phyloP scores from a whole-genome alignment of 1,140 invertebrate genomes.

The Sminthurinus signatus region DNA sequence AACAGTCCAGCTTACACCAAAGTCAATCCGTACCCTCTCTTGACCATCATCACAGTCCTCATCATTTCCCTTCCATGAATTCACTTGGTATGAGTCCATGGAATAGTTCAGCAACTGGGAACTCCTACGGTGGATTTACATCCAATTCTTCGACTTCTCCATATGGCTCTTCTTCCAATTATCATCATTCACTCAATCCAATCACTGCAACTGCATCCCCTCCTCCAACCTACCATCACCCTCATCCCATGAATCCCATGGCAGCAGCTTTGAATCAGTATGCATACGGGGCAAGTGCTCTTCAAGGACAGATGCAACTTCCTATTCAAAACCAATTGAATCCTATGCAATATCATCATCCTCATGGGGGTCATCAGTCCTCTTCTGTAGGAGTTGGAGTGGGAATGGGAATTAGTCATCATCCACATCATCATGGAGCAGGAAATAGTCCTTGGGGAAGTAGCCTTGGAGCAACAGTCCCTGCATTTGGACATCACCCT shows the following conservation, averaged over 20 bases:
- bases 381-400: conserved; percentile 17
- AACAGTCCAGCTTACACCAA: neutral
- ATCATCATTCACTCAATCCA: too few relatives aligned
- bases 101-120: neutral
- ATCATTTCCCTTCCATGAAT: too few relatives aligned
- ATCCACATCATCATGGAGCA: conserved; percentile 23
- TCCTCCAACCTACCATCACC: too few relatives aligned
- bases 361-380: conserved; percentile 26
- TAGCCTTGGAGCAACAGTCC: neutral
- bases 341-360: conserved; percentile 22
- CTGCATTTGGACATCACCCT: neutral
- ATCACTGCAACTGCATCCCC: too few relatives aligned
- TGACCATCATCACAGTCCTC: too few relatives aligned
- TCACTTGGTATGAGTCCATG: neutral
- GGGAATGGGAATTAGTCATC: conserved; percentile 28
- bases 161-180: conserved; percentile 11
- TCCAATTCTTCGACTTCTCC: conserved; percentile 15
- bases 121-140: neutral
- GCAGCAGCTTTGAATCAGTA: too few relatives aligned
- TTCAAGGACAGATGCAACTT: neutral
- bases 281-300: too few relatives aligned
- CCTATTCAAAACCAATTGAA: neutral
- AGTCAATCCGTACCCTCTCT: too few relatives aligned
- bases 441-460: conserved; percentile 16
- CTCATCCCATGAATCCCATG: too few relatives aligned